Evolutionary conservation across 2,797 vertebrate genomes (phyloP), one percentile per base, ranked within the genome.

Genomic region (Jordanella pulchra): DNA sequence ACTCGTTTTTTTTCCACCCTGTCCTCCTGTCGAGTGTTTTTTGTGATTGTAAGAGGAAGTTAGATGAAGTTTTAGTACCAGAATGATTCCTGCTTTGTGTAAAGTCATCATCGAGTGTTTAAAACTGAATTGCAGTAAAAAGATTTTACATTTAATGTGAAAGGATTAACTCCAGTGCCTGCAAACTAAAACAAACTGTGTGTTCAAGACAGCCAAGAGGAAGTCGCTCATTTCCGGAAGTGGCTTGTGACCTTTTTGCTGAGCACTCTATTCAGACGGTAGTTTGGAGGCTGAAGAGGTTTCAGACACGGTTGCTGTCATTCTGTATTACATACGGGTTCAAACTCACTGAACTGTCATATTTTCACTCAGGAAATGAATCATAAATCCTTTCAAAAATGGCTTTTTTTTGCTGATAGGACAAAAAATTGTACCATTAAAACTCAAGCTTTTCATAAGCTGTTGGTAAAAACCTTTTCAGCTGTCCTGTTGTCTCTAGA

Each of bases 211-310:
- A 65, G 77, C 82, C 80, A 85, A 91, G 86, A 93, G 93, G 94
- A 95, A 94, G 92, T 93, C 75, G 81, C 86, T 78, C 84, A 86
- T 93, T 92, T 94, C 88, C 92, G 91, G 92, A 94, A 93, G 89
- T 92, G 84, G 91, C 90, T 92, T 90, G 92, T 94, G 93, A 94
- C 93, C 92, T 95, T 93, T 94, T 7, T 90, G 83, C 76, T 69
- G 73, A 90, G 81, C 65, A 77, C 80, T 81, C 76, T 85, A 86
- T 77, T 76, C 69, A 91, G 87, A 84, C 28, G 58, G 63, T 84
- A 73, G 82, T 84, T 83, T 75, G 10, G 67, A 6, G 58, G 73
- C 77, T 74, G 69, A 82, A 73, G 60, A 72, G 73, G 71, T 66
- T 55, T 75, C 23, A 35, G 58, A 56, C 2, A 45, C 27, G 47